phyloP scores from a whole-genome alignment of 2,888 invertebrate genomes.

The Heliothis peltigera region DNA sequence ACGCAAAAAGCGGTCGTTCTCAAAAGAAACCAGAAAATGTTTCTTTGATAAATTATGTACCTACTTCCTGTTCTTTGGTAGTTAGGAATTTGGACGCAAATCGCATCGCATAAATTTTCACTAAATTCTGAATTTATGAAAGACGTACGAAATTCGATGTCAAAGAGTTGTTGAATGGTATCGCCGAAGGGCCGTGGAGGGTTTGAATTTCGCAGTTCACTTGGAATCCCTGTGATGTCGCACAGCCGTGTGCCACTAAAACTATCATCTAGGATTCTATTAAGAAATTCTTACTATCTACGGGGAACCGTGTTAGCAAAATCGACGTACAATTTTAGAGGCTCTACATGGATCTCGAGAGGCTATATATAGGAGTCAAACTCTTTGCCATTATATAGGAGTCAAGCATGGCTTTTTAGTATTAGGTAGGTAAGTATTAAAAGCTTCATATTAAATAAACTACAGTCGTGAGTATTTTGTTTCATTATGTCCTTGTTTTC shows the following conservation, averaged over 20 bases:
- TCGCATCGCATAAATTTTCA: constrained; percentile 58
- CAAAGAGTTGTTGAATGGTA: constrained; percentile 72
- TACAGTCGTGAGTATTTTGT: no score
- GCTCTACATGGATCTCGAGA: constrained; percentile 5
- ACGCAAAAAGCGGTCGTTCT: constrained; percentile 21
- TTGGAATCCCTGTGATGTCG: constrained; percentile 76
- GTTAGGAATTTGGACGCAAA: constrained; percentile 58
- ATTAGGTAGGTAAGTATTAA: no score
- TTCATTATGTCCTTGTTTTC: no score
- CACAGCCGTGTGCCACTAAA: constrained; percentile 63
- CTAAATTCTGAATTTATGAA: constrained; percentile 68
- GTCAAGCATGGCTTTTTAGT: not conserved
- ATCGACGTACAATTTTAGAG: constrained; percentile 20
- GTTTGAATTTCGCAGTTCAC: constrained; percentile 69
- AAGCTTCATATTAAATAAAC: no score
- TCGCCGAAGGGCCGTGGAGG: constrained; percentile 61
- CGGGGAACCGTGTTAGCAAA: constrained; percentile 30
- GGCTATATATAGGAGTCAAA: no score
- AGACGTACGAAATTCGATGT: constrained; percentile 68
- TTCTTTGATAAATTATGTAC: constrained; percentile 64
- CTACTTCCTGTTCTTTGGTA: constrained; percentile 49
- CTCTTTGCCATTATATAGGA: not conserved
- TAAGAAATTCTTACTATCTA: constrained; percentile 65
- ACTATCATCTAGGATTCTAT: constrained; percentile 71
- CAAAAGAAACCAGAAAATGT: constrained; percentile 43